Base-by-base conservation (phyloP, 2,888 invertebrate species). In the Coremacera marginata region DNA sequence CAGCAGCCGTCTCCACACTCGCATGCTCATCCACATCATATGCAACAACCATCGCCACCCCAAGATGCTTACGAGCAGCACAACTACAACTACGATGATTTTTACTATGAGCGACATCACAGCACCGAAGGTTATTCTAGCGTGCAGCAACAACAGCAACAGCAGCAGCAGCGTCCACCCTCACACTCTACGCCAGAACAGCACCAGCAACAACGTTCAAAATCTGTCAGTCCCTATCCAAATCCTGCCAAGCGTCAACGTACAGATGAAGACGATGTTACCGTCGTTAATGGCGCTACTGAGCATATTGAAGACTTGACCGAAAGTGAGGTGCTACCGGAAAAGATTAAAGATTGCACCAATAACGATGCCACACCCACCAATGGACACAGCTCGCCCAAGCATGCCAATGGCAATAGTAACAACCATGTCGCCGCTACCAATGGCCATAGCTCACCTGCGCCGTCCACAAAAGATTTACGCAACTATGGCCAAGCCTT, bases 401-500 rank as follows among this genome's bases (percentile, higher is more conserved):
- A 70, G 25, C 44, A 55, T 8, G 76, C 72, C 11, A 63, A 67
- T 27, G 55, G 55, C 16, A 79, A 75, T 44, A 37, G 57, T 57
- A 67, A 62, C 31, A 34, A 22, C 27, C 60, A 25, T 14, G 51
- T 25, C 5, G 22, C 11, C 3, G 16, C 76, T 9, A 63, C 76
- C 34, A 82, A 82, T 70, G 78, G 81, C 3, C 71, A 76, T 14
- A 14, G 14, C 52, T n/a, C 70, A 27, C 14, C 57, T 25, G 7
- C 55, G 14, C 22, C 34, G 7, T 11, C 72, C 80, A 55, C 25
- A 5, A 85, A 83, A 62, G 86, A 87, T 25, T 80, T 88, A 5
- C 84, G 82, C 5, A 84, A 84, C 52, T 88, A 88, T 70, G 82
- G 82, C 0, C 86, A 88, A 68, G 88, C 88, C 0, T 74, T 88